Evolutionary conservation across 1,140 invertebrate genomes (phyloP).

Genomic region (Drosophila littoralis): DNA sequence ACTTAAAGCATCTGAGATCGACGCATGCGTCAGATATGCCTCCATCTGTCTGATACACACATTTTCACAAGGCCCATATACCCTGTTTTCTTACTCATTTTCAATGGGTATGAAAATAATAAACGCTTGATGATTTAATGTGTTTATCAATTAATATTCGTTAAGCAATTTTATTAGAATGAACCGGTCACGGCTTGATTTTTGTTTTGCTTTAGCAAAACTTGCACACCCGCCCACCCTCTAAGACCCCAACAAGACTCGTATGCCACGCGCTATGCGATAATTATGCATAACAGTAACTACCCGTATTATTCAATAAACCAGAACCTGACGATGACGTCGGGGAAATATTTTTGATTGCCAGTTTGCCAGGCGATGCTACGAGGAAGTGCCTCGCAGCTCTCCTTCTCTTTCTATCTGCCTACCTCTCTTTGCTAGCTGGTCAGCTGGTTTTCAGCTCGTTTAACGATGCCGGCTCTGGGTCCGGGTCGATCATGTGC

Average conservation of each 20-base stretch:
- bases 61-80: neutral
- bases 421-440: neutral
- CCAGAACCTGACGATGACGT: slow-evolving; percentile 35
- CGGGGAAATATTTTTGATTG: neutral
- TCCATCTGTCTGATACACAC: neutral
- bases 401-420: neutral
- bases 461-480: neutral
- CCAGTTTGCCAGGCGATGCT: slow-evolving; percentile 24
- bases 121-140: slow-evolving; percentile 31
- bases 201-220: slow-evolving; percentile 23
- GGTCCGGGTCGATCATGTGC: slow-evolving; percentile 19
- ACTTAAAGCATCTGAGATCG: no score
- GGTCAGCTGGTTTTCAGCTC: neutral
- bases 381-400: slow-evolving; percentile 25
- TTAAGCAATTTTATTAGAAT: slow-evolving; percentile 37
- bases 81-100: neutral
- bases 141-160: slow-evolving; percentile 39
- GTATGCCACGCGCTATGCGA: slow-evolving; percentile 17
- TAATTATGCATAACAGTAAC: slow-evolving; percentile 25
- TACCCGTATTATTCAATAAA: slow-evolving; percentile 41
- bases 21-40: no score
- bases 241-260: neutral
- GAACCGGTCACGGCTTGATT: slow-evolving; percentile 45
- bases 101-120: neutral
- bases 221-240: neutral